These are phyloP conservation scores for Zophobas atratus DNA, from an alignment of 1,140 invertebrate species.

Conservation along the genomic window DNA sequence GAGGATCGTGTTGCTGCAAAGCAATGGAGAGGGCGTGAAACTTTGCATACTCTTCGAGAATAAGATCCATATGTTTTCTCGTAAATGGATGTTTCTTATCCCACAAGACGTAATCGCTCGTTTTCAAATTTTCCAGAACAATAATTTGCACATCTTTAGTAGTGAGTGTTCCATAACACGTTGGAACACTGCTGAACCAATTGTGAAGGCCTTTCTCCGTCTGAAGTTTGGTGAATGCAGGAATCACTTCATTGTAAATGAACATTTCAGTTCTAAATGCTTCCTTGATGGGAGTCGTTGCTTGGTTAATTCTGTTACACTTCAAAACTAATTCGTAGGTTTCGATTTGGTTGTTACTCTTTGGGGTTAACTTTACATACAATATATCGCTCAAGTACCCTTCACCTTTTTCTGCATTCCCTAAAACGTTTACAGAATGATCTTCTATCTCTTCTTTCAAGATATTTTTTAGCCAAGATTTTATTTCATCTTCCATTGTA, in stretches of 20 bases:
- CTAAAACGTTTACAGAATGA: background rate
- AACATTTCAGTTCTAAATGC: too few relatives aligned
- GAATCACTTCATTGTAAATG: too few relatives aligned
- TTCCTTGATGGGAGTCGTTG: constrained; percentile 16
- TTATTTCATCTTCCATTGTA: constrained; percentile 25
- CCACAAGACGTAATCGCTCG: constrained; percentile 67
- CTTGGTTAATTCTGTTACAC: background rate
- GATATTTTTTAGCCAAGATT: background rate
- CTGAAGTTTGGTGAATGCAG: too few relatives aligned
- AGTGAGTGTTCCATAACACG: constrained; percentile 64
- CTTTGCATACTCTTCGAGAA: constrained; percentile 69
- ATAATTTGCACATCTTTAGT: constrained; percentile 69
- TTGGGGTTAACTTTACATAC: background rate
- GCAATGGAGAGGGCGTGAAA: constrained; percentile 71
- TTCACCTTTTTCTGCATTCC: constrained; percentile 1
- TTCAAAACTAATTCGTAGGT: background rate
- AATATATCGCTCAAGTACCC: background rate
- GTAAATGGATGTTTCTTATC: constrained; percentile 62
- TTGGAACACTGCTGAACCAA: constrained; percentile 50
- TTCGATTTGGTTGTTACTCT: too few relatives aligned
- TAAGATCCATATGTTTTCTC: constrained; percentile 67
- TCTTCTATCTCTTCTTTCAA: background rate
- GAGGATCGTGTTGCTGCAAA: constrained; percentile 65
- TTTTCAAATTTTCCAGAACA: constrained; percentile 72
- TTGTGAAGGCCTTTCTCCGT: too few relatives aligned